Evolutionary conservation across 1,140 invertebrate species (phyloP), one percentile per base, ranked within the genome.

Genomic region (Saccostrea glomerata): DNA sequence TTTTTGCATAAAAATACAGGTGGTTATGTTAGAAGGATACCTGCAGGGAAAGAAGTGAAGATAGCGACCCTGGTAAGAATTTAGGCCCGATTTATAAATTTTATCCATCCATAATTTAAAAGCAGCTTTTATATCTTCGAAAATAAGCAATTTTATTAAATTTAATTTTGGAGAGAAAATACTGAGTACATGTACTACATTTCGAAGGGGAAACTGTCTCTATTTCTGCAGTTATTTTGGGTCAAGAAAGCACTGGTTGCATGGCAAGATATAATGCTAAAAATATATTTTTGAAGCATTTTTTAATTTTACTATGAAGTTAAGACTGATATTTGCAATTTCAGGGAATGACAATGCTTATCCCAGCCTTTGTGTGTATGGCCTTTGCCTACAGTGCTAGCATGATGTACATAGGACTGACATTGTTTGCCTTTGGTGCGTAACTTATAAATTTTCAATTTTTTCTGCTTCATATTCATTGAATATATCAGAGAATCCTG

Each of bases 291-390:
- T 20, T 17, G 60, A 66, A n/a, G 17, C 5, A 9, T n/a, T 66
- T 66, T 5, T 66, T 66, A n/a, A n/a, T 23, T n/a, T 20, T 9
- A 66, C 23, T 12, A 30, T 58, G 55, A 20, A 17, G 17, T 54
- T 77, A 0, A 11, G 20, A 30, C 2, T 30, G 5, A n/a, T 83
- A 25, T 30, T 54, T 84, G 82, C 2, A 9, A 70, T 89, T 90
- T 82, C 92, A 97, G 96, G 98, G 98, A 36, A 96, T 99, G n/a
- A 96, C 97, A 92, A 94, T 98, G 13, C 97, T 98, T 87, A 97
- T 98, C 84, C 97, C 98, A 3, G 97, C 98, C 6, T 99, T 99
- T 95, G 92, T 99, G 15, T 96, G 97, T 82, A 97, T 99, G 90
- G 98, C 98, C 6, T 92, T 98, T 66, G 96, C 97, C 5, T 96